These are phyloP conservation scores for Agriopis aurantiaria DNA, from an alignment of 2,888 invertebrate genomes.

Conservation along the genomic window DNA sequence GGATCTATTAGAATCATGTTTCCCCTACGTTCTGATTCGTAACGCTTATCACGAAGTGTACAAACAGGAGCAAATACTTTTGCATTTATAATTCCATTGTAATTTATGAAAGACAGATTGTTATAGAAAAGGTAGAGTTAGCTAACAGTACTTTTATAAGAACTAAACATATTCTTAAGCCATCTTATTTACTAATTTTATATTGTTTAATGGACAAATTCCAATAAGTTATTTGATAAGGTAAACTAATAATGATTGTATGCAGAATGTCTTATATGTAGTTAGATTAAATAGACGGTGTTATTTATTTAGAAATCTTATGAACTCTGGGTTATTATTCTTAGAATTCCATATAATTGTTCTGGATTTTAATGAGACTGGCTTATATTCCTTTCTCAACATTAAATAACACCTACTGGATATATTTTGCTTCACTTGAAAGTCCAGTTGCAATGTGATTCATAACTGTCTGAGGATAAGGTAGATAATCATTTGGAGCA, in stretches of 20 bases:
- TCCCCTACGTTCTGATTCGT: slow-evolving; percentile 98
- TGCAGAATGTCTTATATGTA: not conserved
- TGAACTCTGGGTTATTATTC: slow-evolving; percentile 2
- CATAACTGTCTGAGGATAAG: too few relatives aligned
- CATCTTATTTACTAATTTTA: slow-evolving; percentile 23
- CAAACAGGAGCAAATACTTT: slow-evolving; percentile 92
- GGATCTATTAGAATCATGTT: slow-evolving; percentile 99
- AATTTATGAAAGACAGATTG: slow-evolving; percentile 51
- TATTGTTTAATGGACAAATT: slow-evolving; percentile 28
- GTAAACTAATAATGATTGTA: slow-evolving; percentile 35
- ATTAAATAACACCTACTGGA: slow-evolving; percentile 4
- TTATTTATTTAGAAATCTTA: slow-evolving; percentile 15
- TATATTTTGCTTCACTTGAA: slow-evolving; percentile 1
- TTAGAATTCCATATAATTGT: slow-evolving; percentile 21
- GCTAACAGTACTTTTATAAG: slow-evolving; percentile 9
- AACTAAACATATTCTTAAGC: slow-evolving; percentile 12
- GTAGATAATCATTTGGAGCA: too few relatives aligned
- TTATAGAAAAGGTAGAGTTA: slow-evolving; percentile 30
- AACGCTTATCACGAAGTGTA: slow-evolving; percentile 99
- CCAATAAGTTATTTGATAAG: slow-evolving; percentile 33
- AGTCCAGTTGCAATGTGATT: not conserved
- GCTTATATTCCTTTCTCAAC: slow-evolving; percentile 59
- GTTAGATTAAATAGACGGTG: not conserved
- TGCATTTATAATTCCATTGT: slow-evolving; percentile 72
- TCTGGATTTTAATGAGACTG: slow-evolving; percentile 69